phyloP scores from a whole-genome alignment of 2,797 vertebrate species.

The Sphenodon punctatus region DNA sequence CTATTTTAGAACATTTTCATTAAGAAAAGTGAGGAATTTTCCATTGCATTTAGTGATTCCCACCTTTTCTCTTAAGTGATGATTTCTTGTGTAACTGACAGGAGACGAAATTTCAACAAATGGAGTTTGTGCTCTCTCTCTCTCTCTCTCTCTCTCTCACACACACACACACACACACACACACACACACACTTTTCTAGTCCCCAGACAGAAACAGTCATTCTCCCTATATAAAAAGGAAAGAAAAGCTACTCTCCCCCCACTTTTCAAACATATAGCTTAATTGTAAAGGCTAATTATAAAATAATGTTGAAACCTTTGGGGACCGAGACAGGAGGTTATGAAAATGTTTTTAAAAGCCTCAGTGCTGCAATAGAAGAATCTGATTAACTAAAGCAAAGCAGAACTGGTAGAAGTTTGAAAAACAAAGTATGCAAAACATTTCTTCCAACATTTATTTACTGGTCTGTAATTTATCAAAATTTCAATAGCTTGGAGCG shows the following conservation, averaged over 20 bases:
- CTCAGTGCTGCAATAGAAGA: slow-evolving; percentile 77
- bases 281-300: slow-evolving; percentile 84
- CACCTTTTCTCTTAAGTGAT: slow-evolving; percentile 50
- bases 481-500: slow-evolving; percentile 53
- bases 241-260: slow-evolving; percentile 63
- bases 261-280: slow-evolving; percentile 75
- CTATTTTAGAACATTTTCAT: slow-evolving; percentile 67
- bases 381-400: slow-evolving; percentile 82
- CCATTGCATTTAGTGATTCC: slow-evolving; percentile 53
- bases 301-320: slow-evolving; percentile 82
- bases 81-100: slow-evolving; percentile 73
- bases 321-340: slow-evolving; percentile 76
- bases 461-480: slow-evolving; percentile 50
- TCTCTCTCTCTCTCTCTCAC: slow-evolving; percentile 26
- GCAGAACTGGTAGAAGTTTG: slow-evolving; percentile 74
- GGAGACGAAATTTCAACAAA: slow-evolving; percentile 70
- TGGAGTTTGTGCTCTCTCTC: slow-evolving; percentile 63
- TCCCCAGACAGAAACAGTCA: slow-evolving; percentile 76
- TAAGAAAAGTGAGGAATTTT: slow-evolving; percentile 69
- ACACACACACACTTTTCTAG: slow-evolving; percentile 57
- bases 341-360: slow-evolving; percentile 79
- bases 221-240: slow-evolving; percentile 73
- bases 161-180: background rate
- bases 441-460: slow-evolving; percentile 35
- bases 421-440: slow-evolving; percentile 72